A percentile compares a stretch with the other conserved stretches of the same genome.
Conservation (phyloP, 2,113 vertebrate species). For the Perca schrenkii region DNA sequence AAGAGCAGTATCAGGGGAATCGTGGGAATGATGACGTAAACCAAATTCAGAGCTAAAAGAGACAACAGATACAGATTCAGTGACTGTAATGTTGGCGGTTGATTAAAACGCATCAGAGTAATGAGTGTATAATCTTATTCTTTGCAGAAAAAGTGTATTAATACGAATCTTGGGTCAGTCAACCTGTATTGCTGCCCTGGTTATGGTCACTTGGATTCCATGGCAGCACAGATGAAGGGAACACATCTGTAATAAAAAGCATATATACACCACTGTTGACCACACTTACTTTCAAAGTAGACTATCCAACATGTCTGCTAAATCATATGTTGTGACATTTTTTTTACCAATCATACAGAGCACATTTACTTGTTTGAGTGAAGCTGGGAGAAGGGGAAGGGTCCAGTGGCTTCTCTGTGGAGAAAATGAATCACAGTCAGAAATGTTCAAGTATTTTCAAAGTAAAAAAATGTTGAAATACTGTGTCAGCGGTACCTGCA, state of each 20-base stretch:
- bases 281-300: background rate
- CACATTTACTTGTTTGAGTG: conserved; percentile 67
- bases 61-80: conserved; percentile 10
- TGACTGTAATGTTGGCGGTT: background rate
- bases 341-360: too few species aligned
- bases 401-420: conserved; percentile 51
- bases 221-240: conserved; percentile 64
- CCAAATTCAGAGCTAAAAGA: conserved; percentile 83
- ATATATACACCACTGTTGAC: background rate
- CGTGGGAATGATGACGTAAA: conserved; percentile 90
- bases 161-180: background rate
- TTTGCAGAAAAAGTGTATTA: background rate
- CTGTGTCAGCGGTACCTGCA: conserved; percentile 80
- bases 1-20: conserved; percentile 89
- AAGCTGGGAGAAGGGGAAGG: conserved; percentile 59
- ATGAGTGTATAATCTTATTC: accelerated
- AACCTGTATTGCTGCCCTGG: conserved; percentile 83
- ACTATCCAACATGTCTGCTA: background rate
- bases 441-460: background rate
- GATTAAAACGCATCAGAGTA: background rate
- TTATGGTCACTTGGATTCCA: conserved; percentile 74
- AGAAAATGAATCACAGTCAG: background rate
- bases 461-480: background rate
- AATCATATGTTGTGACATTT: background rate
- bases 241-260: conserved; percentile 57